Base-by-base conservation (phyloP, 2,888 invertebrate species). In the Diarsia mendica region DNA sequence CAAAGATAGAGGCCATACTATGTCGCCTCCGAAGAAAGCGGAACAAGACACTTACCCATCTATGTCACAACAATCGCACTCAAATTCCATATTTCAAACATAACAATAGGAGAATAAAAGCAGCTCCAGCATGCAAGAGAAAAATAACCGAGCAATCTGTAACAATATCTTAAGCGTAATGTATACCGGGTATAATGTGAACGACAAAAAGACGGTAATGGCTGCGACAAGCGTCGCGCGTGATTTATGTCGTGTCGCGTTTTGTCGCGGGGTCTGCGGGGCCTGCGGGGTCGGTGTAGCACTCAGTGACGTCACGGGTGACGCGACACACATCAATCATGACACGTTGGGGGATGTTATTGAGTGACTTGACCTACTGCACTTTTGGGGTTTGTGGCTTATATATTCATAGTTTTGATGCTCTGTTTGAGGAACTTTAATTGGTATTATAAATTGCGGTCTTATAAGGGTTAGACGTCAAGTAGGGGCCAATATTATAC, bases 161-260 rank as follows among this genome's bases (percentile, higher is more conserved):
- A 90, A 90, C 90, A 90, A 90, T 91, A 91, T 88, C 90, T 90
- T 88, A 88, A 84, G 87, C 85, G 86, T 88, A 87, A 90, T 86
- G 83, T 89, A 84, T 87, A 90, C 89, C 66, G 70, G 63, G 84
- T 74, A 88, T 89, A 88, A 90, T 79, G 86, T 82, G 87, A 64
- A 73, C 90, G 88, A 91, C 91, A 91, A 91, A 90, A 92, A 92
- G 86, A 89, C 90, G 89, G 88, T 90, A 89, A 90, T 90, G 89
- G 90, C 85, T 88, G 90, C 89, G 87, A 91, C 90, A 90, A 89
- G 88, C 86, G 87, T 69, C 67, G 65, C 77, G 79, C 71, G 82
- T 86, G 89, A 90, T 89, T 89, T 87, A 90, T 89, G 79, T 84
- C 81, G 69, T 80, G 82, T 80, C 78, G 79, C 80, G 77, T 72